These are phyloP conservation scores for Eclectus roratus DNA, from an alignment of 2,113 vertebrate genomes.

Conservation along the genomic window DNA sequence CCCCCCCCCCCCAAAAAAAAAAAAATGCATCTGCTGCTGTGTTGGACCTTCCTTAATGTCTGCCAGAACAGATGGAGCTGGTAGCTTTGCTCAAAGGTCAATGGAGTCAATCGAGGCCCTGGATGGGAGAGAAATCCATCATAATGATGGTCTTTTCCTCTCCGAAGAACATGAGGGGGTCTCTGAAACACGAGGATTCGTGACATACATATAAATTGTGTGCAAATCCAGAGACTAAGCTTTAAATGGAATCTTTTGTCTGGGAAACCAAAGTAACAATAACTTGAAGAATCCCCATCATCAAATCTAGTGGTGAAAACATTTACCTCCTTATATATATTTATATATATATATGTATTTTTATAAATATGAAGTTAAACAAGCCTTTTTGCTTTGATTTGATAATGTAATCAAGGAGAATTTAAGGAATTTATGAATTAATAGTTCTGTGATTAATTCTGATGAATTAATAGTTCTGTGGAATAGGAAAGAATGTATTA, in stretches of 20 bases:
- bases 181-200: neutral
- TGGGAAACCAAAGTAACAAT: neutral
- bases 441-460: neutral
- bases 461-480: neutral
- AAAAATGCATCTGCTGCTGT: slow-evolving; percentile 7
- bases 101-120: neutral
- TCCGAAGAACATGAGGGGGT: neutral
- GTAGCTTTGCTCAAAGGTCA: neutral
- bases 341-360: neutral
- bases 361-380: neutral
- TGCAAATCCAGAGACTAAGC: neutral
- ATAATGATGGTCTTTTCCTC: neutral
- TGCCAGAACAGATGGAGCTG: neutral
- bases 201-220: neutral
- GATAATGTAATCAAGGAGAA: neutral
- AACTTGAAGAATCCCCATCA: neutral
- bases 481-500: slow-evolving; percentile 23
- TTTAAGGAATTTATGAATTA: neutral
- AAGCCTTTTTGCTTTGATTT: neutral
- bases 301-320: neutral
- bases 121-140: neutral
- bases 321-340: neutral
- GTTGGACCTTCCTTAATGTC: neutral
- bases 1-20: neutral
- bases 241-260: neutral